Base-by-base conservation (phyloP, 2,797 vertebrate species). In the Acanthis flammea region DNA sequence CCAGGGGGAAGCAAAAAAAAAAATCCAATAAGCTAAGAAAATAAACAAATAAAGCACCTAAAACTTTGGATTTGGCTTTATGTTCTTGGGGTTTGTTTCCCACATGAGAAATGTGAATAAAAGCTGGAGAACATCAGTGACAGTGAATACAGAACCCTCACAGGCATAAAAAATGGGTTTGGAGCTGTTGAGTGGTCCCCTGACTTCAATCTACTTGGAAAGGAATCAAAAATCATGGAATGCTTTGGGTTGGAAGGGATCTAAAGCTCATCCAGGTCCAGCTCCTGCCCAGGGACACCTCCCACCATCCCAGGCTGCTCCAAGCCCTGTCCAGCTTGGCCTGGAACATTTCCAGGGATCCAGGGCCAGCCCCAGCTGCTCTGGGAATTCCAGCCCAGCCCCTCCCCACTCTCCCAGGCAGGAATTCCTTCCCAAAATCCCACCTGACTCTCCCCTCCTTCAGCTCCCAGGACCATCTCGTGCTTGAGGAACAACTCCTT, bases 281-380 rank as follows among this genome's bases (percentile, higher is more conserved):
- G 3, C 7, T 17, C 14, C 5, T 37, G 44, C n/a, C 24, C 53
- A 45, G 28, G 27, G 15, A 50, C 42, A 55, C 2, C 1, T 68
- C 0, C 41, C 19, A 48, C 5, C 0, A 0, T 5, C 42, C 70
- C 70, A 61, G n/a, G 41, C 0, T 21, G 55, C 16, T 50, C 62
- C 85, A 27, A 42, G 14, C 2, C 6, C 10, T 2, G 1, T 24
- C 48, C 61, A 80, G 0, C 25, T 61, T 19, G 39, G 24, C 33
- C 30, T 28, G 1, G 76, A 47, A 1, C 27, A n/a, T 17, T 31
- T 0, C 54, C 70, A 81, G 35, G 31, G 27, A 67, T 74, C 11
- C 57, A 71, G 18, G 17, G 12, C 12, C 53, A 80, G 61, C 53
- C 76, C 0, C 21, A 67, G 68, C 54, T 67, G 0, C 35, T 45